A percentile compares a stretch with the other conserved stretches of the same genome.
Conservation (phyloP, 2,888 invertebrate genomes). For the Campopleginae sp. region DNA sequence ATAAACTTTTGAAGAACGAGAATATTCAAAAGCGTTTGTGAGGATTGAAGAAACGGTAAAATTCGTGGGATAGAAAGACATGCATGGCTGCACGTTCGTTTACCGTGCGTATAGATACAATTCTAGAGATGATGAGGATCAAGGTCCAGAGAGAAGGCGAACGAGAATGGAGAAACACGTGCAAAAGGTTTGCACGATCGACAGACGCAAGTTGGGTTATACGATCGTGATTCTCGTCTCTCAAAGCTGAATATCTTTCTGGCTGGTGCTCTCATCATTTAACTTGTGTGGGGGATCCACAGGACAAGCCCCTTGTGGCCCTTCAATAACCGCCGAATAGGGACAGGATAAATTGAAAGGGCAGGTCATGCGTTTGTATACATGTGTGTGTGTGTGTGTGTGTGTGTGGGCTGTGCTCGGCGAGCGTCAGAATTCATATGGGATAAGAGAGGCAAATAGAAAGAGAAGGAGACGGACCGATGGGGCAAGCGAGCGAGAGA, state of each 20-base stretch:
- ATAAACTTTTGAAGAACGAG: neutral
- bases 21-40: neutral
- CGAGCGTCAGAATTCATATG: neutral
- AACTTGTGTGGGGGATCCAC: constrained; percentile 55
- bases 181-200: neutral
- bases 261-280: constrained; percentile 42
- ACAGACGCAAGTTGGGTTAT: neutral
- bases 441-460: neutral
- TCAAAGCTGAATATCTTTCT: constrained; percentile 18
- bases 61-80: neutral
- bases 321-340: constrained; percentile 52
- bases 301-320: constrained; percentile 44
- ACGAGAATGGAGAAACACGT: constrained; percentile 7
- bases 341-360: constrained; percentile 41
- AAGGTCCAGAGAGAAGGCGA: constrained; percentile 23
- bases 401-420: too few species aligned
- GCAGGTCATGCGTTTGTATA: neutral
- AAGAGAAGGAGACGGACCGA: neutral
- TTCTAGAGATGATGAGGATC: neutral
- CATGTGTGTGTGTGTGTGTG: too few species aligned
- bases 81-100: neutral
- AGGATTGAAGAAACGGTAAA: neutral
- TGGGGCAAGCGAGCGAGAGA: constrained; percentile 17
- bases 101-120: neutral
- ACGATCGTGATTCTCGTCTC: constrained; percentile 11